phyloP scores from a whole-genome alignment of 2,888 invertebrate genomes.

The Mythimna vitellina region DNA sequence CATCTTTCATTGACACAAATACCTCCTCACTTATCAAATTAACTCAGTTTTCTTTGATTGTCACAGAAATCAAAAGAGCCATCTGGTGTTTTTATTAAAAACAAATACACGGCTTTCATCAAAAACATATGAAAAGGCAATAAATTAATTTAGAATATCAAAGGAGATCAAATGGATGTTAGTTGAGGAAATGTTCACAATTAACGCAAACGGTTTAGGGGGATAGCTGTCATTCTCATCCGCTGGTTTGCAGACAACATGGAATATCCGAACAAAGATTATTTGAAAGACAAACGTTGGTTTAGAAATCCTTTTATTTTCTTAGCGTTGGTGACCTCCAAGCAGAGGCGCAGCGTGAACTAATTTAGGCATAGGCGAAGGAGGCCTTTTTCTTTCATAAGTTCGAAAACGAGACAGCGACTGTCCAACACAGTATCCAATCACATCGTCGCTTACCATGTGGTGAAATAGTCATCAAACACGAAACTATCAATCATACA shows the following conservation, averaged over 20 bases:
- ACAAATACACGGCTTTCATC: conserved; percentile 63
- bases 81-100: conserved; percentile 64
- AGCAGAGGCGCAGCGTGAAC: too few relatives aligned
- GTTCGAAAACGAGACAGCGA: too few relatives aligned
- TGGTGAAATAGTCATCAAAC: too few relatives aligned
- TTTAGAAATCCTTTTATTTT: conserved; percentile 13
- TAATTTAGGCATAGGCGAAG: too few relatives aligned
- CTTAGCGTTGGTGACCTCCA: not conserved
- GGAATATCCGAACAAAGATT: conserved; percentile 25
- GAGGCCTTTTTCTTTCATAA: too few relatives aligned
- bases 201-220: conserved; percentile 53
- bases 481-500: too few relatives aligned
- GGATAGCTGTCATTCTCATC: conserved; percentile 51
- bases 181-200: conserved; percentile 65
- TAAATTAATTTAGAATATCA: conserved; percentile 71
- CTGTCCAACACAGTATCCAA: too few relatives aligned
- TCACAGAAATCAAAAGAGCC: conserved; percentile 61
- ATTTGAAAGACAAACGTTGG: not conserved
- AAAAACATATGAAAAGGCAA: conserved; percentile 67
- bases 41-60: conserved; percentile 42
- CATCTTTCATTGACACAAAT: conserved; percentile 45
- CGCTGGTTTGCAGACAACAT: conserved; percentile 40
- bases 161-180: conserved; percentile 68
- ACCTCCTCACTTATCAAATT: conserved; percentile 50
- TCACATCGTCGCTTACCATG: too few relatives aligned